These are phyloP conservation scores for Sycobia sp. DNA, from an alignment of 1,140 invertebrate species.

Conservation along the genomic window DNA sequence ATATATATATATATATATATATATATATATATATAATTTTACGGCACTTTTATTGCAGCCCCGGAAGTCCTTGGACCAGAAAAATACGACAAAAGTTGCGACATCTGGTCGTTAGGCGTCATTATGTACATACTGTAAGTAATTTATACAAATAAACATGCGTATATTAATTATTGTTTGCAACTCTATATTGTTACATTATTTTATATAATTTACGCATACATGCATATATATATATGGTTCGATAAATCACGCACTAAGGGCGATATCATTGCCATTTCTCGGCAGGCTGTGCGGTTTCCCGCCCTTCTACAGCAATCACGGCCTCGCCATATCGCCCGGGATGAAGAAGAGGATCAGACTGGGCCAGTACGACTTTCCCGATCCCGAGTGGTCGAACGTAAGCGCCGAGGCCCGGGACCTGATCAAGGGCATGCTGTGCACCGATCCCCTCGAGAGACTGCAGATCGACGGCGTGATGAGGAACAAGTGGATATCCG, in stretches of 20 bases:
- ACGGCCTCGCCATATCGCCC: slow-evolving; percentile 95
- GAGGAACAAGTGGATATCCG: slow-evolving; percentile 87
- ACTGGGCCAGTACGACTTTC: slow-evolving; percentile 96
- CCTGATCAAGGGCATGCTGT: slow-evolving; percentile 90
- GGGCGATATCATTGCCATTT: slow-evolving; percentile 44
- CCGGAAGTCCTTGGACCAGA: slow-evolving; percentile 96
- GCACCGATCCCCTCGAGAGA: slow-evolving; percentile 88
- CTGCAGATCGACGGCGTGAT: slow-evolving; percentile 91
- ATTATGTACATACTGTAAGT: slow-evolving; percentile 97
- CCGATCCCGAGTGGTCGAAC: slow-evolving; percentile 93
- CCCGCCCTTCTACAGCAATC: slow-evolving; percentile 97
- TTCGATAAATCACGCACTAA: no score
- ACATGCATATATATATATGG: neutral
- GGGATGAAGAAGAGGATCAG: slow-evolving; percentile 99
- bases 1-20: neutral
- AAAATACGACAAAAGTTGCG: slow-evolving; percentile 98
- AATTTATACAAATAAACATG: neutral
- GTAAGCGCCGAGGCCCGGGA: slow-evolving; percentile 95
- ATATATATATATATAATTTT: neutral
- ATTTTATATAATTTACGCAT: neutral
- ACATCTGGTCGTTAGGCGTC: slow-evolving; percentile 97
- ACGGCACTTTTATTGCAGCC: slow-evolving; percentile 63
- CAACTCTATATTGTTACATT: neutral
- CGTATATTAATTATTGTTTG: neutral
- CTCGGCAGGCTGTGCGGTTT: slow-evolving; percentile 86